Evolutionary conservation across 2,113 vertebrate species (phyloP), one percentile per base, ranked within the genome.

Genomic region (Pteropus alecto): DNA sequence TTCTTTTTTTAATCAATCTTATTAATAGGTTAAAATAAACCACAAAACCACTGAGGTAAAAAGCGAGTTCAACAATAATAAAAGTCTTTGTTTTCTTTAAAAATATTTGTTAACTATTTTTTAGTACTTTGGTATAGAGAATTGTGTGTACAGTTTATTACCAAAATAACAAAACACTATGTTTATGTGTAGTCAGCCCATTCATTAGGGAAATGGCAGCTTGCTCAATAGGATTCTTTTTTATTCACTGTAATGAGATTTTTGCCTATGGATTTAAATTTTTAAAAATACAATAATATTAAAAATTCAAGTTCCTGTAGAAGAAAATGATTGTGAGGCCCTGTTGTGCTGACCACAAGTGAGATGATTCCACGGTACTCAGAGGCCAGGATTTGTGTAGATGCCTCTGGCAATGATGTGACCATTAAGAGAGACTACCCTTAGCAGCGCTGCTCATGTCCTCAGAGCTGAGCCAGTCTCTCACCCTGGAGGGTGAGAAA

Each of bases 91-190:
- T 77, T 87, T 97, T 93, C 65, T 95, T 85, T 18, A 73, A 83
- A 96, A 96, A 46, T 33, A 76, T 67, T 46, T 87, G 78, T 85
- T 82, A 92, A 48, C n/a, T 58, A 22, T 68, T 67, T 82, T 91
- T 93, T 67, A 79, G 74, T 84, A 84, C 95, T 96, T 96, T 94
- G 84, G 70, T 88, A 5, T 87, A 81, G 54, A 96, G 38, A 87
- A 89, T 2, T 76, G 48, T 35, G 19, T 33, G 18, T 68, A 11
- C 26, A 43, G 26, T 79, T n/a, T 95, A 41, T 74, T 81, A 77
- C 12, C 74, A 41, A 93, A 94, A 90, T 65, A 84, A 74, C 22
- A 78, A 86, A 88, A 76, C 3, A 73, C 71, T 26, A 10, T n/a
- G 74, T 70, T 60, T 95, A 7, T 60, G 21, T 82, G 6, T 12